Base-by-base conservation (phyloP, 2,888 invertebrate species). In the Papilio protenor region DNA sequence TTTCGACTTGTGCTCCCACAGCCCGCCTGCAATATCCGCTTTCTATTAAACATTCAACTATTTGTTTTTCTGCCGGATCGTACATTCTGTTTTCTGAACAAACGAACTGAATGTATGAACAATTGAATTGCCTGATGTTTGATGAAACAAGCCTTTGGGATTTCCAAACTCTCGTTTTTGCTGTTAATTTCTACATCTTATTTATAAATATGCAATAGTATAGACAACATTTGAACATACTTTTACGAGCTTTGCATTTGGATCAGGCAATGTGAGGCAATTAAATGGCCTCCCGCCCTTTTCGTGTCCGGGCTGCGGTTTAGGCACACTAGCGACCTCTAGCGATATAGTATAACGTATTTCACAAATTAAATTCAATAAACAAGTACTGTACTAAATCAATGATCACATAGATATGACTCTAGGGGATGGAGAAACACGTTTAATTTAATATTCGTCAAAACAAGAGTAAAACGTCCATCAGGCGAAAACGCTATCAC, bases 41-140 rank as follows among this genome's bases (percentile, higher is more conserved):
- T 71, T 71, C 71, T 71, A 71, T 71, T 71, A 71, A 71, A 71
- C 16, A 71, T 27, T 49, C 16, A 71, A 49, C 70, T 70, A 23
- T 70, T 47, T 49, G 18, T 71, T 71, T 71, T 52, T 52, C 49
- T 69, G 11, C 45, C 11, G 40, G 66, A 69, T 45, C 45, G 66
- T 66, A 66, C 66, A 16, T 61, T 61, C 61, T 16, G 14, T 16
- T 61, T 27, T 27, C 61, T 61, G 61, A 27, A 61, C 23, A 10
- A 52, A 52, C 12, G 23, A 59, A 59, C 11, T 55, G n/a, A 6
- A 55, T 8, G 10, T 59, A 23, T 11, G 59, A 59, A 59, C 55
- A n/a, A n/a, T 23, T 23, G 23, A 10, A 23, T 23, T 12, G 21
- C 57, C 8, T n/a, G 21, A 21, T 57, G 21, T 23, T 59, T 2